These are phyloP conservation scores for Hyles vespertilio DNA, from an alignment of 1,140 invertebrate genomes.

Conservation along the genomic window DNA sequence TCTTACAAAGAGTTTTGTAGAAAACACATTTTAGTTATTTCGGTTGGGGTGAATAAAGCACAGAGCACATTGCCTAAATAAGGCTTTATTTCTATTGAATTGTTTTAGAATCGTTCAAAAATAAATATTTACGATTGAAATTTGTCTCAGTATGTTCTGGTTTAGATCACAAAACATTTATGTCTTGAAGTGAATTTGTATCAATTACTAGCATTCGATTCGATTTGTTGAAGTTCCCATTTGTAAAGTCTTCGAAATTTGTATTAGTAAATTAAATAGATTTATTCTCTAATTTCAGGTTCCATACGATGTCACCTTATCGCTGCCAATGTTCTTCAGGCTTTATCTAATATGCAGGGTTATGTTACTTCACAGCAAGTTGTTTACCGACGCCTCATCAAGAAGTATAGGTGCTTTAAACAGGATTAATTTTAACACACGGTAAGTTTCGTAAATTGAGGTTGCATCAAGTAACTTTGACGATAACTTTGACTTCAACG, in stretches of 20 bases:
- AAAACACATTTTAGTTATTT: too few relatives aligned
- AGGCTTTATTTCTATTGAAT: too few relatives aligned
- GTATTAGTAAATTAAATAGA: not conserved
- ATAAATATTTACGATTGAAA: too few relatives aligned
- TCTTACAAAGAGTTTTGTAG: conserved; percentile 2
- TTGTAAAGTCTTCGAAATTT: too few relatives aligned
- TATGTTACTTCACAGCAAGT: conserved; percentile 98
- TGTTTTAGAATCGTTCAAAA: too few relatives aligned
- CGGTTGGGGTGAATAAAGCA: conserved; percentile 1
- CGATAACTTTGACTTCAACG: too few relatives aligned
- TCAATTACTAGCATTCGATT: too few relatives aligned
- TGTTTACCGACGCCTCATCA: conserved; percentile 98
- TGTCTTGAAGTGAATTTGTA: too few relatives aligned
- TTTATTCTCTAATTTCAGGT: conserved; percentile 77
- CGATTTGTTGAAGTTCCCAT: too few relatives aligned
- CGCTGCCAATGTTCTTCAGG: conserved; percentile 99
- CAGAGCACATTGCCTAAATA: not conserved
- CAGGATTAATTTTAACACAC: conserved; percentile 99
- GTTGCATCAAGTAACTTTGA: too few relatives aligned
- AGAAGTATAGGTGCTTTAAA: conserved; percentile 97
- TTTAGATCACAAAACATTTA: too few relatives aligned
- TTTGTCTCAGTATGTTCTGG: too few relatives aligned
- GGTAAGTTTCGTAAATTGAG: conserved; percentile 53
- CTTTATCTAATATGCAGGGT: conserved; percentile 99
- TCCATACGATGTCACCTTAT: conserved; percentile 96